Evolutionary conservation across 64 coral and sea anemone genomes (phyloP).

Genomic region (Stichodactyla mertensii): DNA sequence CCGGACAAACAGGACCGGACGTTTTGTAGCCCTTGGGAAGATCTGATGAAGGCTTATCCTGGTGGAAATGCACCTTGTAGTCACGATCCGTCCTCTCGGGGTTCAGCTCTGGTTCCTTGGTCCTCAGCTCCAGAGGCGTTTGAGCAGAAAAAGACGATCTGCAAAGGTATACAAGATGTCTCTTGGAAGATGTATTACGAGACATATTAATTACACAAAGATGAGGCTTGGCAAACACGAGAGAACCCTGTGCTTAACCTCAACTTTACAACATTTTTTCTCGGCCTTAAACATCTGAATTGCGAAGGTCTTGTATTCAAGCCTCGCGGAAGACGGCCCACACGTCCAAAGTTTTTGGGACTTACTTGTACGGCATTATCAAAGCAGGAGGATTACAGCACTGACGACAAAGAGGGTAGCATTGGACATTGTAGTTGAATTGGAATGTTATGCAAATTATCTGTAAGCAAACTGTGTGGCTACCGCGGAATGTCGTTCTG

Average conservation of each 20-base stretch:
- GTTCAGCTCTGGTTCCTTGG: slow-evolving; percentile 63
- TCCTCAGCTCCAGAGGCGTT: slow-evolving; percentile 57
- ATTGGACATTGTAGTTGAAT: neutral
- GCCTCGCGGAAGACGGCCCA: neutral
- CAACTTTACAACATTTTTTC: neutral
- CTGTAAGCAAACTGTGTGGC: neutral
- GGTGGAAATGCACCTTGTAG: slow-evolving; percentile 95
- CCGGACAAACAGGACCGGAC: slow-evolving; percentile 83
- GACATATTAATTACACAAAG: neutral
- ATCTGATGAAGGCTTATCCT: slow-evolving; percentile 41
- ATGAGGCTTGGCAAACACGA: neutral
- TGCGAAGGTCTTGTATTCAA: neutral
- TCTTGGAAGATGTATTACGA: neutral
- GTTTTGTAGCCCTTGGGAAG: slow-evolving; percentile 59
- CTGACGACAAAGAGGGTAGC: neutral
- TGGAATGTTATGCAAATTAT: neutral
- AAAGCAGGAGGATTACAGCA: neutral
- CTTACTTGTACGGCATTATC: slow-evolving; percentile 4
- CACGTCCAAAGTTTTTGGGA: neutral
- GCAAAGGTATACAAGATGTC: neutral
- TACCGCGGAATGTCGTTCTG: neutral
- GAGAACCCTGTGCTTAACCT: neutral
- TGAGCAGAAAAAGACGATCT: neutral
- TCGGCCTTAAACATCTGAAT: neutral
- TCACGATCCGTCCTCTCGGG: slow-evolving; percentile 72